Percentiles rank a stretch among this genome's conserved stretches.
Evolutionary conservation across 1,140 invertebrate species (phyloP).

Genomic region (Harlomillsia oculata): DNA sequence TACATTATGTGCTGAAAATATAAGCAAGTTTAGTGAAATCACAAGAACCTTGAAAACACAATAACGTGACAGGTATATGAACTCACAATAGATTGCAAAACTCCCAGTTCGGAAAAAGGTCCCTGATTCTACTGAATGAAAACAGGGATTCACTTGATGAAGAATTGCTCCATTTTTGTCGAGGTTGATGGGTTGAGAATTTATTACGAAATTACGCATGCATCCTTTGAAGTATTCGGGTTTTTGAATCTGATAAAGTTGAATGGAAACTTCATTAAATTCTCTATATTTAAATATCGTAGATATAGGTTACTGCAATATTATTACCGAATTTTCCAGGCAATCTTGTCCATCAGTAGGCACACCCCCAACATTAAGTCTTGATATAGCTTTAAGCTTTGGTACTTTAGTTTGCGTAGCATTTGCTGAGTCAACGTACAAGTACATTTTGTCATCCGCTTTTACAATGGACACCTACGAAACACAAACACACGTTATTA

Average conservation of each 20-base stretch:
- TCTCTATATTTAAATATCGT: background rate
- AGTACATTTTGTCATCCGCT: slow-evolving; percentile 51
- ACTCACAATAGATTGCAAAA: slow-evolving; percentile 69
- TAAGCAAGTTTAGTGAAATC: background rate
- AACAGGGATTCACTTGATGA: slow-evolving; percentile 73
- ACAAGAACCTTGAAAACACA: background rate
- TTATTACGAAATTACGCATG: slow-evolving; percentile 61
- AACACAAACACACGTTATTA: slow-evolving; percentile 12
- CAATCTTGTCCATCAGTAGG: slow-evolving; percentile 47
- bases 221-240: slow-evolving; percentile 74
- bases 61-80: background rate
- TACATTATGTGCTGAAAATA: slow-evolving; percentile 55
- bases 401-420: slow-evolving; percentile 54
- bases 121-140: slow-evolving; percentile 69
- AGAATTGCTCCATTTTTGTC: slow-evolving; percentile 54
- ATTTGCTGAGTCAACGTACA: slow-evolving; percentile 56
- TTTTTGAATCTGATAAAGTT: slow-evolving; percentile 46
- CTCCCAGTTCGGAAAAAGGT: slow-evolving; percentile 76
- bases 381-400: slow-evolving; percentile 55
- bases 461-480: slow-evolving; percentile 50
- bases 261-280: slow-evolving; percentile 2
- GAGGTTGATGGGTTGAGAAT: slow-evolving; percentile 63
- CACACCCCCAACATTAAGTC: slow-evolving; percentile 68
- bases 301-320: background rate
- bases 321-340: slow-evolving; percentile 33